phyloP scores from a whole-genome alignment of 2,888 invertebrate species.

The Eurois occulta region DNA sequence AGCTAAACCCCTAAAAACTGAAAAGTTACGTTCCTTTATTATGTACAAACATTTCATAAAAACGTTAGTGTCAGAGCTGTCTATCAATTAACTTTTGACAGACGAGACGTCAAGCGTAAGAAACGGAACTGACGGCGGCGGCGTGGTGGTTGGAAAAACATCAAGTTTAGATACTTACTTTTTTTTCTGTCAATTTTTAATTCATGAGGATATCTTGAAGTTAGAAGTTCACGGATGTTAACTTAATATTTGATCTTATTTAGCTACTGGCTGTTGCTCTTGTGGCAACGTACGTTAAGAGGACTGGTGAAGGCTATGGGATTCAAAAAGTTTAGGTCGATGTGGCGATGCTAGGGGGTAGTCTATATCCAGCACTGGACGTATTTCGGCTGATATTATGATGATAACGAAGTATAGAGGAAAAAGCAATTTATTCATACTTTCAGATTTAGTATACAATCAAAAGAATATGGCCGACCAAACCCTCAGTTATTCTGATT shows the following conservation, averaged over 20 bases:
- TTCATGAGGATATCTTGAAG: not conserved
- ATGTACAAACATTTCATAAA: constrained; percentile 13
- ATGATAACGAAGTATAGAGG: not conserved
- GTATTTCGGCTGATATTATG: too few relatives aligned
- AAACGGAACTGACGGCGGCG: not conserved
- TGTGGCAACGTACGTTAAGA: not conserved
- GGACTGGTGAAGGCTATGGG: not conserved
- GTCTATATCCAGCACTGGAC: too few relatives aligned
- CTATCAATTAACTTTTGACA: constrained; percentile 35
- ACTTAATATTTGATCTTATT: not conserved
- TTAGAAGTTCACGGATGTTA: not conserved
- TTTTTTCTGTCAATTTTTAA: not conserved
- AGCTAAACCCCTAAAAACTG: not conserved
- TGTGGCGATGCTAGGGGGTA: too few relatives aligned
- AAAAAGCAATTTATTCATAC: not conserved
- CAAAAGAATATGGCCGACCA: too few relatives aligned
- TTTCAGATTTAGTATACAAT: not conserved
- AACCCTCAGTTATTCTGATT: too few relatives aligned
- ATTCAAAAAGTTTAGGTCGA: not conserved
- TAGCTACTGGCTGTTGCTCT: not conserved
- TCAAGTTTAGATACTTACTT: not conserved
- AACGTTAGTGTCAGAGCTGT: constrained; percentile 23
- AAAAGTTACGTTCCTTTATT: constrained; percentile 7
- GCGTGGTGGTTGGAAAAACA: not conserved
- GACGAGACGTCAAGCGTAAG: constrained; percentile 16